These are phyloP conservation scores for Poeciliopsis retropinna DNA, from an alignment of 2,113 vertebrate species.

Conservation along the genomic window DNA sequence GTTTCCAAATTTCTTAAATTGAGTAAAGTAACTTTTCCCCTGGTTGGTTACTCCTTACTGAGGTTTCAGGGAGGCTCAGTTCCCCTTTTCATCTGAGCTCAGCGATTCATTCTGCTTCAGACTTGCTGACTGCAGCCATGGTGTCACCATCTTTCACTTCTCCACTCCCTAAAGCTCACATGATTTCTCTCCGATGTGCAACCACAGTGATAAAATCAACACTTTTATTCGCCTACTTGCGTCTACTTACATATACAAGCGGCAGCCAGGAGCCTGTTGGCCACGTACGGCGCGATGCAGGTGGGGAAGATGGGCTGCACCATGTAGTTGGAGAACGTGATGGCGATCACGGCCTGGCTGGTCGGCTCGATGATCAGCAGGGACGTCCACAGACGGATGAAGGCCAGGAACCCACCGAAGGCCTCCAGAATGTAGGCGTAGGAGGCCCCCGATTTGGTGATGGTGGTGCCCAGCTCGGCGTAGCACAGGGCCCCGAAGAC, in stretches of 20 bases:
- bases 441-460: conserved; percentile 92
- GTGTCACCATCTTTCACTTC: conserved; percentile 64
- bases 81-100: conserved; percentile 47
- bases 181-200: conserved; percentile 3
- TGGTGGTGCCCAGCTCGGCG: conserved; percentile 92
- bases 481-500: conserved; percentile 92
- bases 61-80: conserved; percentile 11
- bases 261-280: conserved; percentile 87
- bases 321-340: conserved; percentile 95
- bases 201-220: neutral
- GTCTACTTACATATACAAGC: conserved; percentile 88
- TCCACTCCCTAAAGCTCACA: conserved; percentile 36
- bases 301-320: conserved; percentile 90
- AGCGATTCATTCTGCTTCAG: conserved; percentile 2
- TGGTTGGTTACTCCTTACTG: neutral
- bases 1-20: conserved; percentile 34
- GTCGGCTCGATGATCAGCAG: conserved; percentile 93
- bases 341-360: conserved; percentile 91
- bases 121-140: conserved; percentile 34
- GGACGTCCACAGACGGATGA: conserved; percentile 91
- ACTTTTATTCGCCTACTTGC: neutral
- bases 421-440: conserved; percentile 94
- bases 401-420: conserved; percentile 88
- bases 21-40: conserved; percentile 38
- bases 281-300: conserved; percentile 84